Evolutionary conservation across 2,113 vertebrate species (phyloP), one percentile per base, ranked within the genome.

Genomic region (Parus major): DNA sequence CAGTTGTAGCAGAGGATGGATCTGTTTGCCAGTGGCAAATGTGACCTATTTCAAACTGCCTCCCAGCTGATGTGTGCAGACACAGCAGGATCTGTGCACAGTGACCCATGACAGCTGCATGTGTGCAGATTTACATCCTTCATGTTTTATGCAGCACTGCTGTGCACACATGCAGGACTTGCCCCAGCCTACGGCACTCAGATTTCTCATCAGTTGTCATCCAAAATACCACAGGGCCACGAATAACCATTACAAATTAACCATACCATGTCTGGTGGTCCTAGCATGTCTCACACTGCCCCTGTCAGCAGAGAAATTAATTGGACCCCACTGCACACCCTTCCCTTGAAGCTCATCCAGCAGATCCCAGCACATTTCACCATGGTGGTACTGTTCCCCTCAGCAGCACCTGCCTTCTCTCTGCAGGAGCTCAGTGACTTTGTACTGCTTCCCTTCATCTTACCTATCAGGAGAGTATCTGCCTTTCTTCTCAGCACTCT

Each of bases 341-440:
- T 70, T 70, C 23, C 33, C 20, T 12, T 77, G 22, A 33, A 0
- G 0, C 20, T 49, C 1, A 0, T 57, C 64, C 55, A 65, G 39
- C 23, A 77, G 22, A 65, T 57, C 28, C 69, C 25, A 84, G 28
- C 27, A 69, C 13, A 7, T 7, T n/a, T 52, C 22, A 18, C 12
- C 3, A 0, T 24, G 44, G 36, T n/a, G 20, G 8, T 15, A 31
- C 12, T 0, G 1, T 29, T 14, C 17, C 15, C 42, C 57, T 4
- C 1, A 5, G 27, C 33, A 85, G 47, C 9, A 63, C 9, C 22
- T 18, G 1, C 24, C 8, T 57, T 47, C 23, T 21, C 47, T 59
- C 39, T 76, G 41, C 39, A 82, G 76, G 16, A 69, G 7, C 6
- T 76, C 63, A 18, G 24, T 47, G n/a, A 41, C 42, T 64, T 56